A percentile compares a stretch with the other conserved stretches of the same genome.
phyloP scores from a whole-genome alignment of 2,888 invertebrate genomes.

The Leucania comma region DNA sequence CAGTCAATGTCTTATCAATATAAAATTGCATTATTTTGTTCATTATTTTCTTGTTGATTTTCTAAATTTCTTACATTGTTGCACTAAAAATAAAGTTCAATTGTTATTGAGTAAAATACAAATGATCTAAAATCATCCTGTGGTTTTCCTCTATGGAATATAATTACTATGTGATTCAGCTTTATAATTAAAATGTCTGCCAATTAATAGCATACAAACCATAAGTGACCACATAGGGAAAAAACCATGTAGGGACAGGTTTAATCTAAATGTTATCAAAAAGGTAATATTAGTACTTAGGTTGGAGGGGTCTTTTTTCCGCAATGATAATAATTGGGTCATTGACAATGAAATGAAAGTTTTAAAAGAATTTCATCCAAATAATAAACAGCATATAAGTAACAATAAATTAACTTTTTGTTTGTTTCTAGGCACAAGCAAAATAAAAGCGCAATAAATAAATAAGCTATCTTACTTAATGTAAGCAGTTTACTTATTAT shows the following conservation, averaged over 20 bases:
- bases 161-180: not conserved
- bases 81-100: not conserved
- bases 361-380: not conserved
- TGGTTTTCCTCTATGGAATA: not conserved
- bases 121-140: not conserved
- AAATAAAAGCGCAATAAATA: conserved; percentile 19
- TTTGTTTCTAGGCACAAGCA: conserved; percentile 37
- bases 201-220: not conserved
- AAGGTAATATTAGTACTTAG: not conserved
- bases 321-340: not conserved
- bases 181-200: not conserved
- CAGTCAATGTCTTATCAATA: not conserved
- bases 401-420: not conserved
- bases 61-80: not conserved
- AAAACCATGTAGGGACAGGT: too few relatives aligned
- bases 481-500: conserved; percentile 8
- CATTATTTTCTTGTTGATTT: not conserved
- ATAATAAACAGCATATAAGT: not conserved
- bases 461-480: conserved; percentile 4
- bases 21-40: too few relatives aligned
- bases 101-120: not conserved
- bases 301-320: too few relatives aligned
- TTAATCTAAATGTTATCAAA: not conserved
- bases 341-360: too few relatives aligned
- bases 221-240: not conserved